Conservation (phyloP, 1,140 invertebrate genomes). For the Anthonomus grandis region DNA sequence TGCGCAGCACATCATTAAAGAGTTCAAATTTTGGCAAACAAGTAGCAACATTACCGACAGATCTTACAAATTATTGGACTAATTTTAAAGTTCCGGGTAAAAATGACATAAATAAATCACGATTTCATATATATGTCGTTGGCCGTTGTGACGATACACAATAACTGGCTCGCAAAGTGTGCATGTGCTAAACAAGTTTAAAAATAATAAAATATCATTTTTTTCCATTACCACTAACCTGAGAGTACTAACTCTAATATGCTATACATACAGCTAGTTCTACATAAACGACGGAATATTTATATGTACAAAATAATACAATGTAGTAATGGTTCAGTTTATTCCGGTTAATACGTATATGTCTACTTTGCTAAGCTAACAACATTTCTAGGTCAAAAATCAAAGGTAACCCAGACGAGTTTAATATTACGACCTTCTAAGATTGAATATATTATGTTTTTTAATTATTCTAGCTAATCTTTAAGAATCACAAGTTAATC, state of each 20-base stretch:
- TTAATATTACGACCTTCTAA: slow-evolving; percentile 17
- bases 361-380: slow-evolving; percentile 46
- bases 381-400: slow-evolving; percentile 22
- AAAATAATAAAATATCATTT: slow-evolving; percentile 41
- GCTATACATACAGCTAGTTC: slow-evolving; percentile 48
- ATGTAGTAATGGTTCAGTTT: slow-evolving; percentile 35
- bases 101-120: neutral
- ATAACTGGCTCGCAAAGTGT: slow-evolving; percentile 45
- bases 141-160: slow-evolving; percentile 43
- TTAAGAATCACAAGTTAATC: too few species aligned
- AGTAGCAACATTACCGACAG: slow-evolving; percentile 1
- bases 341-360: slow-evolving; percentile 42
- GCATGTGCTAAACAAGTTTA: slow-evolving; percentile 44
- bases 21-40: slow-evolving; percentile 22
- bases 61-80: slow-evolving; percentile 6
- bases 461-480: too few species aligned
- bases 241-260: slow-evolving; percentile 47
- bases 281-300: slow-evolving; percentile 47
- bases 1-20: slow-evolving; percentile 30
- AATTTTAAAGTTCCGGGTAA: neutral
- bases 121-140: slow-evolving; percentile 36
- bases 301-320: slow-evolving; percentile 48
- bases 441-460: too few species aligned
- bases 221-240: slow-evolving; percentile 48
- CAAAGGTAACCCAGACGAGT: slow-evolving; percentile 15